phyloP scores from a whole-genome alignment of 2,113 vertebrate genomes.

The Oceanodroma tethys region DNA sequence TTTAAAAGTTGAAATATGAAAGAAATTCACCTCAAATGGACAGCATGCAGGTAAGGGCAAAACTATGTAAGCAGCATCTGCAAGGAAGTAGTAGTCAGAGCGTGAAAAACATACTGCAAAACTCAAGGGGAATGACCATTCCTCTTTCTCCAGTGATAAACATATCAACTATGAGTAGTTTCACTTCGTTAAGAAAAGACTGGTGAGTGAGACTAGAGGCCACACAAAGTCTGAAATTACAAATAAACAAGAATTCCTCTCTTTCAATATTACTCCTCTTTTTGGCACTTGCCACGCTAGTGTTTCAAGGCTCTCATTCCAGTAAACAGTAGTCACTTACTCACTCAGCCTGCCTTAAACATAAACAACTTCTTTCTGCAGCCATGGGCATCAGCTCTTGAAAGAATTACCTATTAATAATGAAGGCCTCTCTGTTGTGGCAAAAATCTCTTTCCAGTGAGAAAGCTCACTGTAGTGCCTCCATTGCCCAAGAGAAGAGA shows the following conservation, averaged over 20 bases:
- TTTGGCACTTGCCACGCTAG: background rate
- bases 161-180: background rate
- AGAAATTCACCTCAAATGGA: background rate
- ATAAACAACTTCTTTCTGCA: background rate
- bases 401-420: background rate
- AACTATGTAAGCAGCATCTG: background rate
- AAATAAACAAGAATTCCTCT: background rate
- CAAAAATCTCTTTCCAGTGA: background rate
- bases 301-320: background rate
- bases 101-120: background rate
- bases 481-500: background rate
- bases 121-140: background rate
- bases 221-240: background rate
- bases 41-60: background rate
- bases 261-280: background rate
- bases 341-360: background rate
- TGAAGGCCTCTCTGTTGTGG: background rate
- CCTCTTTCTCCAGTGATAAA: background rate
- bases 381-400: background rate
- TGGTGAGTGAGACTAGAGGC: background rate
- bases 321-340: background rate
- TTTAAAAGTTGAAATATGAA: background rate
- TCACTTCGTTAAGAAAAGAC: background rate
- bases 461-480: background rate
- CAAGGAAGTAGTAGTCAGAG: background rate